Percentiles rank a stretch among this genome's conserved stretches.
phyloP scores from a whole-genome alignment of 2,797 vertebrate species.

The Cheirogaleus major region DNA sequence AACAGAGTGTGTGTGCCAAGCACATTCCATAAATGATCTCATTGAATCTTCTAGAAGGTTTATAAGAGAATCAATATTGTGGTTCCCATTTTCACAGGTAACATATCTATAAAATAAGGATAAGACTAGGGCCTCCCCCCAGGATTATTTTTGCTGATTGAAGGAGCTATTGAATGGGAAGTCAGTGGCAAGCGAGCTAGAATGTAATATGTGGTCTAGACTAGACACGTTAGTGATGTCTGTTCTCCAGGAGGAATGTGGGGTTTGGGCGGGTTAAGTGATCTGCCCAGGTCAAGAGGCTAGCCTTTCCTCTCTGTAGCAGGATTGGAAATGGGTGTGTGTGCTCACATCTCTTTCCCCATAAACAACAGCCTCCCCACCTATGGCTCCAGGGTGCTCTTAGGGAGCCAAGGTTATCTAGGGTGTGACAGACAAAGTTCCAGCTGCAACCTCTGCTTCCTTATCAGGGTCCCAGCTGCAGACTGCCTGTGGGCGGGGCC shows the following conservation, averaged over 20 bases:
- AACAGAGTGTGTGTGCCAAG: not conserved
- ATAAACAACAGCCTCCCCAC: too few species aligned
- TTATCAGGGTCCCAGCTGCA: not conserved
- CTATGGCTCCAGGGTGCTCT: not conserved
- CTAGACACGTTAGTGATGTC: not conserved
- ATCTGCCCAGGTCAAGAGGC: not conserved
- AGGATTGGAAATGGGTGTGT: not conserved
- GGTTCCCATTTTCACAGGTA: not conserved
- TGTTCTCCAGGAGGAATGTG: not conserved
- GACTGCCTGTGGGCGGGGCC: not conserved
- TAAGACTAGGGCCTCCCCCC: not conserved
- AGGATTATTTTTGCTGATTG: not conserved
- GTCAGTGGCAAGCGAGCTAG: not conserved
- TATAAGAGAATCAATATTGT: not conserved
- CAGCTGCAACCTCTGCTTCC: not conserved
- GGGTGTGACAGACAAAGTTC: not conserved
- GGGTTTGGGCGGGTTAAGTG: not conserved
- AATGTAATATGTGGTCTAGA: not conserved
- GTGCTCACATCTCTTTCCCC: not conserved
- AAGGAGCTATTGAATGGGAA: not conserved
- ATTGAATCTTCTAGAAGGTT: not conserved
- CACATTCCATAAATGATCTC: not conserved
- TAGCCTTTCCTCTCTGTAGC: not conserved
- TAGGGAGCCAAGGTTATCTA: not conserved
- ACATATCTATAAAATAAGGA: not conserved